Base-by-base conservation (phyloP, 2,888 invertebrate genomes). In the Xestia xanthographa region DNA sequence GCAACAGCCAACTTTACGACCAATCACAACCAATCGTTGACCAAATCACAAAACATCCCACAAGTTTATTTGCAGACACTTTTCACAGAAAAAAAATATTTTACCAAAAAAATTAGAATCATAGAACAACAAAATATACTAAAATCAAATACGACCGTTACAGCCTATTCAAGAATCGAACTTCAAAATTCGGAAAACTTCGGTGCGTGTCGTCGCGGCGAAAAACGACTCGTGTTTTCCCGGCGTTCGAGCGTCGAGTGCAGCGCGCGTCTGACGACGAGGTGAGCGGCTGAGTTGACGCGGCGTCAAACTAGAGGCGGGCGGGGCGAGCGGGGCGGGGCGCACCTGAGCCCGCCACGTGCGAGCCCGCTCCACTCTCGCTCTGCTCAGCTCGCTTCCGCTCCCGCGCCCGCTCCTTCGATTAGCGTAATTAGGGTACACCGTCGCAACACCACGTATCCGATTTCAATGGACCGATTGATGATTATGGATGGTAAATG, bases 181-280 rank as follows among this genome's bases (percentile, higher is more conserved):
- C 90, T 91, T 92, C 90, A 85, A 89, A 92, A 90, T 91, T 91
- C 91, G 92, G 93, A 93, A 94, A 95, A 95, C 93, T 95, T 94
- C 93, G 92, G 86, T 90, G 92, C 90, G 91, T 86, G 82, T 88
- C 89, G 91, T 86, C 95, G 94, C 95, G 94, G 92, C 92, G 95
- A 95, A 95, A 95, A 96, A 95, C 94, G 93, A 92, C 92, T 95
- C 94, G 95, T 95, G 93, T 95, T 96, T 96, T 95, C 95, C 95
- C 96, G 94, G 95, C 95, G 94, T 94, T 94, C 96, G 94, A 92
- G 94, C 96, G 95, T 95, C 94, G 95, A 96, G 95, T 96, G 95
- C 94, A 94, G 95, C 93, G 94, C 94, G 95, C 94, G 93, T 94
- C 93, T 94, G 94, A 93, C 94, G 92, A 92, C 89, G 93, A 94